Base-by-base conservation (phyloP, 2,888 invertebrate genomes). In the Amphipyra berbera region DNA sequence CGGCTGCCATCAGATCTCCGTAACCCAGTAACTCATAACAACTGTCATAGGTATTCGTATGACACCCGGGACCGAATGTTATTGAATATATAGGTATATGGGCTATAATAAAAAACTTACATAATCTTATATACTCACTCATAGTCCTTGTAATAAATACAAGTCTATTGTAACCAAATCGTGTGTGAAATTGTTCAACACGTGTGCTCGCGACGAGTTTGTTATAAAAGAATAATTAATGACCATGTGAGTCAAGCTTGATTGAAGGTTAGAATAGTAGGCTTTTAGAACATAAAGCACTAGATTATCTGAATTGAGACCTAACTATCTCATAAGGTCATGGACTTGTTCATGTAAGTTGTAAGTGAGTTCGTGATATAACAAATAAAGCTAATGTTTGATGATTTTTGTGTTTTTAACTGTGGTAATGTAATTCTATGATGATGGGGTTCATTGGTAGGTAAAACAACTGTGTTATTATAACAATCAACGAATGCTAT, bases 161-260 rank as follows among this genome's bases (percentile, higher is more conserved):
- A 45, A 6, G 27, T n/a, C 27, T 44, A 76, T 80, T 64, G 52
- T 58, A 54, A 67, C 35, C 55, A 72, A 69, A 54, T 75, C 75
- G 69, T 70, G 80, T 83, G 78, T 82, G 61, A 82, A 86, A 84
- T 86, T 80, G 74, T 52, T 59, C 59, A 58, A 61, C 79, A 79
- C 75, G 75, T 61, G 41, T 33, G 42, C 12, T 35, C 37, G 40
- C 27, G 41, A 61, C 63, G 46, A 38, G 35, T 68, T 71, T 53
- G 57, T 61, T 63, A 58, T 41, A 58, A 66, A 60, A 57, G n/a
- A 66, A 46, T 70, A 61, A 80, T 68, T 61, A 62, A 68, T 75
- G 30, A 37, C 40, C 64, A 42, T 73, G 62, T 66, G 60, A 60
- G 14, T 37, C 63, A n/a, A 60, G 47, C 35, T 62, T 55, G 44